Evolutionary conservation across 2,113 vertebrate genomes (phyloP).

Genomic region (Probosciger aterrimus): DNA sequence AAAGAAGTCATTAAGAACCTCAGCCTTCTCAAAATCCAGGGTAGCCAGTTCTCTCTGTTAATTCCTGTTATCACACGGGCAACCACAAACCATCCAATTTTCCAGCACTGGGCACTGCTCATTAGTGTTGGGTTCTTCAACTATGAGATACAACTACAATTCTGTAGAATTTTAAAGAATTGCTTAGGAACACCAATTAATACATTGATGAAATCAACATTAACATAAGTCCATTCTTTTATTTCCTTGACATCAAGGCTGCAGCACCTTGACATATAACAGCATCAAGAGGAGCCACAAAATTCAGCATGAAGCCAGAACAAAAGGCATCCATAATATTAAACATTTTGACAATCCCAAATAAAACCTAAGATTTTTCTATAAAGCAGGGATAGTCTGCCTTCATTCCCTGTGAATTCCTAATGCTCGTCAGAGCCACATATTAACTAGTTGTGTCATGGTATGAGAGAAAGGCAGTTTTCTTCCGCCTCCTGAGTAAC

Average conservation of each 20-base stretch:
- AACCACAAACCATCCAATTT: neutral
- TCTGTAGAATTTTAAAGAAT: neutral
- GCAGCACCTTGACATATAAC: neutral
- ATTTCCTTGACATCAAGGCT: neutral
- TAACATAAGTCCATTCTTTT: neutral
- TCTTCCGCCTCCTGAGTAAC: neutral
- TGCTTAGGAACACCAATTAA: neutral
- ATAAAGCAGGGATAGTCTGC: neutral
- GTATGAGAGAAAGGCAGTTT: neutral
- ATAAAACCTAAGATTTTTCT: neutral
- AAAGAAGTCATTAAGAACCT: neutral
- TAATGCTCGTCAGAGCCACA: neutral
- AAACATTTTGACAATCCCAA: neutral
- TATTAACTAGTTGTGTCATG: neutral
- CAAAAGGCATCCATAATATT: neutral
- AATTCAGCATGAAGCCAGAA: neutral
- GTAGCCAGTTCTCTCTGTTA: neutral
- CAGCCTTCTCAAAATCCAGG: neutral
- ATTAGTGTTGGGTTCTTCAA: neutral
- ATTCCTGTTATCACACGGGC: neutral
- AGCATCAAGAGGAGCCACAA: neutral
- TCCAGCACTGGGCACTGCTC: neutral
- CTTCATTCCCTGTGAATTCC: neutral
- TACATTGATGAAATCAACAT: neutral
- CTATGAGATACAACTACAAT: neutral